Conservation (phyloP, 2,888 invertebrate species). For the Clostera curtula region DNA sequence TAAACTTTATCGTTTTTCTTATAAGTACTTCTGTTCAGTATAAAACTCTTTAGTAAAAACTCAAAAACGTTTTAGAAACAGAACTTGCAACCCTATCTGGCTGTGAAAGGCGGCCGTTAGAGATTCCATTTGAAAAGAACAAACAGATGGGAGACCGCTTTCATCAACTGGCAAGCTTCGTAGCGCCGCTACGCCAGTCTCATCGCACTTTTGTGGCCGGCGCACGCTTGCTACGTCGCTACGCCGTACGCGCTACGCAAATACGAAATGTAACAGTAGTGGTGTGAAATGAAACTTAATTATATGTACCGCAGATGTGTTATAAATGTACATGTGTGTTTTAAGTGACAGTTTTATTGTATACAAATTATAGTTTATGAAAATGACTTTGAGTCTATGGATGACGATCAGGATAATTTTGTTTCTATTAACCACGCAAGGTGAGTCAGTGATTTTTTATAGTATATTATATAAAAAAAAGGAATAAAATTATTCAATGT, state of each 20-base stretch:
- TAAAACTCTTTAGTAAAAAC: too few species aligned
- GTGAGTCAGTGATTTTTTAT: slow-evolving; percentile 20
- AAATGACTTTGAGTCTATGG: slow-evolving; percentile 26
- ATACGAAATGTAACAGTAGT: slow-evolving; percentile 18
- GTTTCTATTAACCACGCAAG: slow-evolving; percentile 31
- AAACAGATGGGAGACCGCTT: slow-evolving; percentile 41
- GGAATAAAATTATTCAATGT: background rate
- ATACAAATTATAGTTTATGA: slow-evolving; percentile 20
- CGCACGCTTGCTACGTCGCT: slow-evolving; percentile 30
- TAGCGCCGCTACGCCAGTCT: slow-evolving; percentile 30
- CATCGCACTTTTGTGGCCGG: slow-evolving; percentile 24
- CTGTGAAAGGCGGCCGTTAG: slow-evolving; percentile 32
- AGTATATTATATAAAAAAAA: background rate
- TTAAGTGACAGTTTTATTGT: slow-evolving; percentile 23
- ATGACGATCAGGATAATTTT: slow-evolving; percentile 27
- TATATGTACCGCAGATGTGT: too few species aligned
- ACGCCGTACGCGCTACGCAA: slow-evolving; percentile 20
- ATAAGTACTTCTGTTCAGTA: too few species aligned
- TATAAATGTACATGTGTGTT: slow-evolving; percentile 17
- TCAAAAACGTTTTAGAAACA: slow-evolving; percentile 19
- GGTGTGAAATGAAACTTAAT: slow-evolving; percentile 17
- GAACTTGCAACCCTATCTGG: slow-evolving; percentile 26
- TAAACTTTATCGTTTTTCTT: too few species aligned
- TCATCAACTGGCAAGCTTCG: slow-evolving; percentile 28
- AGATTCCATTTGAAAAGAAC: slow-evolving; percentile 39